Base-by-base conservation (phyloP, 2,113 vertebrate genomes). In the Periophthalmus modestus region DNA sequence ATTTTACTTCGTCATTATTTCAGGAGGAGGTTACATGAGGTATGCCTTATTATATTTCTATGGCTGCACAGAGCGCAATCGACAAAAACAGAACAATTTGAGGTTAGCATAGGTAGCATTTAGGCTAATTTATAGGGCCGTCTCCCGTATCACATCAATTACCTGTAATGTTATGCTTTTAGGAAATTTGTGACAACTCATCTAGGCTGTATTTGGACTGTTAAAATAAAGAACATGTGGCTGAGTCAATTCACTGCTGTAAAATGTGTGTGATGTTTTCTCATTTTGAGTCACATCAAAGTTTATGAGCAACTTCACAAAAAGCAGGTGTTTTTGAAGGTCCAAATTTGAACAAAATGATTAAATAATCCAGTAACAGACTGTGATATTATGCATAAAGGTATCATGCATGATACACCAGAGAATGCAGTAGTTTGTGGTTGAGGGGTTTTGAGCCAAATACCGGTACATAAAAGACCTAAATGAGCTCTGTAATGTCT, bases 81-180 rank as follows among this genome's bases (percentile, higher is more conserved):
- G 4, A 77, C 36, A 59, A 55, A 55, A 73, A 78, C 61, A 68
- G n/a, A 68, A 54, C 23, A 19, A 43, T 69, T 67, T 71, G 39
- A 66, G 34, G 5, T 50, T 54, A 12, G 67, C 33, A 65, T 50
- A 71, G 33, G 9, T 0, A 12, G 57, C 24, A 55, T 62, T 54
- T 55, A n/a, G 54, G 19, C 57, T 68, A 14, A 73, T 72, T 65
- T 21, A 24, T 33, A 39, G 3, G 1, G 9, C 12, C 16, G 24
- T 36, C n/a, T 24, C 4, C 28, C 18, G 68, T 48, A 39, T 43
- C 62, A 39, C 62, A 65, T 65, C 34, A 28, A 48, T 47, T 19
- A 34, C 13, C 21, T 61, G 16, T 78, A 55, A 67, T 46, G 18
- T 63, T 55, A 66, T 1, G 2, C 18, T 74, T 61, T 48, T 0